A percentile compares a stretch with the other conserved stretches of the same genome.
phyloP scores from a whole-genome alignment of 2,888 invertebrate genomes.

The Acanthosepion lycidas region DNA sequence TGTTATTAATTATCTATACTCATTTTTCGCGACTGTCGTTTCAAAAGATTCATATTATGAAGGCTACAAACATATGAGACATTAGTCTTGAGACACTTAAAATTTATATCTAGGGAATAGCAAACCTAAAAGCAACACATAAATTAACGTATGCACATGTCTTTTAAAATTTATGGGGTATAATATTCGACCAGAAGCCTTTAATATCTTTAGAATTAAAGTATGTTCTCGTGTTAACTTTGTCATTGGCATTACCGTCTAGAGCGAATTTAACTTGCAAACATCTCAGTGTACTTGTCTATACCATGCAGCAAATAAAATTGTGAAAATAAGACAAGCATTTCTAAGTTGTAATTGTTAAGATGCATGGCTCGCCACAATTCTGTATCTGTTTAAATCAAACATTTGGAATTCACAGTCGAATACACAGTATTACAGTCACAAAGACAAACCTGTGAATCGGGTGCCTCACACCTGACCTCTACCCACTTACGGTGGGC shows the following conservation, averaged over 20 bases:
- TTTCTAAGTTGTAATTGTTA: neutral
- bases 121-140: too few relatives aligned
- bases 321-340: neutral
- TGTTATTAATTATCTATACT: too few relatives aligned
- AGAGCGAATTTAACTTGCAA: neutral
- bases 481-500: neutral
- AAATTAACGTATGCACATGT: too few relatives aligned
- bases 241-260: neutral
- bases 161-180: neutral
- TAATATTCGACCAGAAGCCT: neutral
- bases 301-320: neutral
- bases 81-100: too few relatives aligned
- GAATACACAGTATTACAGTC: neutral
- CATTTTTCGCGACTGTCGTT: too few relatives aligned
- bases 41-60: too few relatives aligned
- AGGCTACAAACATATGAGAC: too few relatives aligned
- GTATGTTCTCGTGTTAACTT: neutral
- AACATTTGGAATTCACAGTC: neutral
- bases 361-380: neutral
- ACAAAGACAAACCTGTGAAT: too few relatives aligned
- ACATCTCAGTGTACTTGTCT: neutral
- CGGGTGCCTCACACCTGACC: too few relatives aligned
- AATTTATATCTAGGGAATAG: too few relatives aligned
- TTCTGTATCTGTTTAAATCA: neutral
- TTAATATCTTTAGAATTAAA: neutral